Evolutionary conservation across 2,888 invertebrate species (phyloP), one percentile per base, ranked within the genome.

Genomic region (Omphaloscelis lunosa): DNA sequence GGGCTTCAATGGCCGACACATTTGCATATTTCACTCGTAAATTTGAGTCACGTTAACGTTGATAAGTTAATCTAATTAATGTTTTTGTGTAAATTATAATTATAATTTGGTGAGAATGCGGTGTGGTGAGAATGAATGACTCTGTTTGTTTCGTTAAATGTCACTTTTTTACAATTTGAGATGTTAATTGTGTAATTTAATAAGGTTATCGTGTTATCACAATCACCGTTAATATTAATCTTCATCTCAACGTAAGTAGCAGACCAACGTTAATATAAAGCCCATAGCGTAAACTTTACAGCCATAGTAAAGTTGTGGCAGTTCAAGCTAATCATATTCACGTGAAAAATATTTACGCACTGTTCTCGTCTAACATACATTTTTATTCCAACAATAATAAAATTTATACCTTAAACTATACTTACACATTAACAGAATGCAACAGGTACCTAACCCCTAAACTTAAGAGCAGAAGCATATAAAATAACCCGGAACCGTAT

Each of bases 21-120:
- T 92, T 93, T 90, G 90, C 92, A 93, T 93, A 89, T 89, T 86
- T 75, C 74, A 74, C 86, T 84, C 89, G 86, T 92, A 89, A 89
- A 91, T 91, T 84, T 58, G 67, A 83, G 82, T 88, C 86, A 86
- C 79, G 83, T 84, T 82, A 88, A 84, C 81, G 88, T 90, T 89
- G 87, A 89, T 86, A 85, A 79, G 79, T 82, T 84, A 79, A 87
- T 88, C 86, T 89, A 88, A 90, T 89, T 89, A 89, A 87, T 85
- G 84, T 78, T 83, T 79, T 79, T 63, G 84, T 80, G 80, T 89
- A 81, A 85, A 89, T 86, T 88, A 77, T 85, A 80, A 84, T 85
- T 83, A 82, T 80, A 76, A 84, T 89, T 82, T 83, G 75, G 78
- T 81, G 79, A 75, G 72, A 80, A 75, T 65, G 62, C 53, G 51